These are phyloP conservation scores for Tholera decimalis DNA, from an alignment of 2,888 invertebrate species.

Conservation along the genomic window DNA sequence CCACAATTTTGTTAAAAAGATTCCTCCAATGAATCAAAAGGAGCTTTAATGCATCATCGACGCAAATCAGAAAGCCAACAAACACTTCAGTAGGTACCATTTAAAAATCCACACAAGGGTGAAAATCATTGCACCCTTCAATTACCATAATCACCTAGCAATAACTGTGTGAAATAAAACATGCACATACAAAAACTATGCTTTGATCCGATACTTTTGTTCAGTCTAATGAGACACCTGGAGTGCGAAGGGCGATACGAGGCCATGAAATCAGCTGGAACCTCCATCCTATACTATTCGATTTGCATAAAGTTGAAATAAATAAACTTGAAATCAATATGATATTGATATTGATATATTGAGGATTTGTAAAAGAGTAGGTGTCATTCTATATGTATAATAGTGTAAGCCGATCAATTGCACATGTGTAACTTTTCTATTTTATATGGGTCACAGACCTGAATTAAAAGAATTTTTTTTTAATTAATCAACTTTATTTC, in stretches of 20 bases:
- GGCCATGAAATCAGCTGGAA: slow-evolving; percentile 50
- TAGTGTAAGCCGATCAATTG: no score
- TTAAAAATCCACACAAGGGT: slow-evolving; percentile 44
- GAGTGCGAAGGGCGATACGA: slow-evolving; percentile 64
- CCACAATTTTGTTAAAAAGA: background rate
- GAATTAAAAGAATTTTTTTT: no score
- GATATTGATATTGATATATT: background rate
- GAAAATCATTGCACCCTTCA: slow-evolving; percentile 44
- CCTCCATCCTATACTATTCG: no score
- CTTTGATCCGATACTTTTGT: slow-evolving; percentile 82
- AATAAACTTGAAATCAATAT: background rate
- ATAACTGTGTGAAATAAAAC: slow-evolving; percentile 55
- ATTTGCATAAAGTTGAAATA: no score
- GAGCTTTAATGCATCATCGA: background rate
- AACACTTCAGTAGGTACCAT: slow-evolving; percentile 38
- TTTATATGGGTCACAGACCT: no score
- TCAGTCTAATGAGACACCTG: slow-evolving; percentile 82
- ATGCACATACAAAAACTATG: slow-evolving; percentile 59
- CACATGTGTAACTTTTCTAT: no score
- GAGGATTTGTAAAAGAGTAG: background rate
- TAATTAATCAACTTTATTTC: no score
- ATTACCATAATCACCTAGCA: slow-evolving; percentile 43
- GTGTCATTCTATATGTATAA: no score
- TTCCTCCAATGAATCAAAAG: background rate
- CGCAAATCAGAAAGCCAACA: slow-evolving; percentile 1